phyloP scores from a whole-genome alignment of 1,140 invertebrate species.

The Drosophila tani region DNA sequence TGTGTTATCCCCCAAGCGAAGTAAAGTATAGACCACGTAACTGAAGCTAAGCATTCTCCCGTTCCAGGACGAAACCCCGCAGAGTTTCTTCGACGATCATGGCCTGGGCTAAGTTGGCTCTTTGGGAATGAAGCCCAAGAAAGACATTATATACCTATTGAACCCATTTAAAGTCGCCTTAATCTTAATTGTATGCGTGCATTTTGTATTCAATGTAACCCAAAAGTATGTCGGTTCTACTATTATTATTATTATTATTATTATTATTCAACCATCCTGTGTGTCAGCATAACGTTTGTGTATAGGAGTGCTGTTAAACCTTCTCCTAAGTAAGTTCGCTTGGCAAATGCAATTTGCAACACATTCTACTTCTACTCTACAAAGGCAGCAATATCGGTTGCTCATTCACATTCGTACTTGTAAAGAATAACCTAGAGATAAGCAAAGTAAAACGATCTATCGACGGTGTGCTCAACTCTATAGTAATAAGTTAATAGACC shows the following conservation, averaged over 20 bases:
- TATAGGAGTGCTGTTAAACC: constrained; percentile 55
- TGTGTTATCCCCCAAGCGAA: constrained; percentile 10
- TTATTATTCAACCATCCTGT: constrained; percentile 36
- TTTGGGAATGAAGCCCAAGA: neutral
- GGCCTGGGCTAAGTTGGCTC: constrained; percentile 92
- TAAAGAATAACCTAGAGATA: constrained; percentile 36
- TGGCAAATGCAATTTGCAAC: constrained; percentile 59
- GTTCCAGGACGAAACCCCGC: constrained; percentile 98
- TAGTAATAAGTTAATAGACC: constrained; percentile 38
- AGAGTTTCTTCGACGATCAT: constrained; percentile 99
- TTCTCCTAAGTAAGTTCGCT: constrained; percentile 23
- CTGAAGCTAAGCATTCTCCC: constrained; percentile 84
- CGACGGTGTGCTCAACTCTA: constrained; percentile 60
- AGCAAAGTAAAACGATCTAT: constrained; percentile 23
- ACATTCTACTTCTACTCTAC: constrained; percentile 37
- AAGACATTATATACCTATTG: constrained; percentile 26
- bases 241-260: constrained; percentile 41
- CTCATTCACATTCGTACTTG: constrained; percentile 45
- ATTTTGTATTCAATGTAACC: constrained; percentile 66
- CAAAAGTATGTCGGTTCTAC: constrained; percentile 57
- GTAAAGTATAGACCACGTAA: constrained; percentile 54
- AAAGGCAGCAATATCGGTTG: constrained; percentile 39
- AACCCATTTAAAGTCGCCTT: constrained; percentile 73
- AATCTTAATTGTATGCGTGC: constrained; percentile 71
- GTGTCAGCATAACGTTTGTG: constrained; percentile 33